Percentiles rank a stretch among this genome's conserved stretches.
Conservation (phyloP, 2,797 vertebrate genomes). For the Lithobates pipiens region DNA sequence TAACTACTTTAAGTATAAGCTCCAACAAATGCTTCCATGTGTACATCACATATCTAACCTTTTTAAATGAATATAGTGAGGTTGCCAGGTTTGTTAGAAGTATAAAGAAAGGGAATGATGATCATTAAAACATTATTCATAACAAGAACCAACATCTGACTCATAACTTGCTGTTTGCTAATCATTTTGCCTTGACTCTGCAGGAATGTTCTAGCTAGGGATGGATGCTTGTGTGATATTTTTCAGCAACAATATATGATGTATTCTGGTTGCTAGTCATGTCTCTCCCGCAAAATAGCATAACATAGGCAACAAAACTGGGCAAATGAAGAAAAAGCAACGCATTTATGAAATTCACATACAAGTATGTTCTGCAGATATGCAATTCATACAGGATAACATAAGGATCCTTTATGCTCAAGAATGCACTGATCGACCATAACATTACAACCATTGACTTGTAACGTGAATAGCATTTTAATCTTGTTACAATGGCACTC, state of each 20-base stretch:
- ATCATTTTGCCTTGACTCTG: constrained; percentile 51
- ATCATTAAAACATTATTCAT: constrained; percentile 12
- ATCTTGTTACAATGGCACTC: too few species aligned
- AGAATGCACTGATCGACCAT: too few species aligned
- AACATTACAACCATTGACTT: too few species aligned
- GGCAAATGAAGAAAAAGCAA: background rate
- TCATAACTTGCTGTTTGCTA: constrained; percentile 28
- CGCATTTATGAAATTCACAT: too few species aligned
- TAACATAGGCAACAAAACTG: background rate
- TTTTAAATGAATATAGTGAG: background rate
- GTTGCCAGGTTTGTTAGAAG: background rate
- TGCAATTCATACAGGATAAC: background rate
- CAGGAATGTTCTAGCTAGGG: constrained; percentile 11
- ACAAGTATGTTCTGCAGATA: background rate
- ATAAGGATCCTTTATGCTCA: background rate
- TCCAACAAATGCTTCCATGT: background rate
- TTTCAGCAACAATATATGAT: constrained; percentile 34
- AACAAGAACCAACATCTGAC: constrained; percentile 25
- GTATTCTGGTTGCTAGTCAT: constrained; percentile 16
- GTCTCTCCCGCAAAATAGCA: background rate
- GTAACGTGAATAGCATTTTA: too few species aligned
- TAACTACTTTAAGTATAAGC: too few species aligned
- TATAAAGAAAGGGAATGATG: background rate
- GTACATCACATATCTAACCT: background rate
- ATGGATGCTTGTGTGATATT: constrained; percentile 23